These are phyloP conservation scores for Drosophila tanythrix DNA, from an alignment of 2,888 invertebrate species.

Conservation along the genomic window DNA sequence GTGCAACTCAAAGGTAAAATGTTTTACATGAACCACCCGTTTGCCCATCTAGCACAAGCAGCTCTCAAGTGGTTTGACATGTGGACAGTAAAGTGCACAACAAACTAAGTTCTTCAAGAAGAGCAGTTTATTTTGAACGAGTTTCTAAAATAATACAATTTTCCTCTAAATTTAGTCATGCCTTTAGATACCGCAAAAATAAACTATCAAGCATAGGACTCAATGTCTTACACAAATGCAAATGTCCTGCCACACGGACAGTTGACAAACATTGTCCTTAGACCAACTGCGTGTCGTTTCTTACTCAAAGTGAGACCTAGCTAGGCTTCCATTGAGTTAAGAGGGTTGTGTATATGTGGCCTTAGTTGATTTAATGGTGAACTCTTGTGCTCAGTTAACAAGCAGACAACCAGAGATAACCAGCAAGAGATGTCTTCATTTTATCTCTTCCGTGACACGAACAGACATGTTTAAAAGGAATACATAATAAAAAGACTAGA, in stretches of 20 bases:
- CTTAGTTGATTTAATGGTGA: conserved; percentile 48
- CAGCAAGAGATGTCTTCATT: background rate
- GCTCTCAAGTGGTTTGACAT: conserved; percentile 30
- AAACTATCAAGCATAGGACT: conserved; percentile 18
- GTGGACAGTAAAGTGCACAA: conserved; percentile 45
- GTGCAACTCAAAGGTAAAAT: conserved; percentile 31
- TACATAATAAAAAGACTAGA: fast-evolving
- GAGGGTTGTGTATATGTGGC: conserved; percentile 7
- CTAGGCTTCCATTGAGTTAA: conserved; percentile 32
- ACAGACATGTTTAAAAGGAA: background rate
- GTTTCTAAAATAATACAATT: conserved; percentile 78
- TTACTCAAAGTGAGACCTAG: conserved; percentile 37
- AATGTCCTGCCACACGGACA: conserved; percentile 60
- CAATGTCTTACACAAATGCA: conserved; percentile 58
- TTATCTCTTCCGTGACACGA: background rate
- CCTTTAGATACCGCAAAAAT: conserved; percentile 42
- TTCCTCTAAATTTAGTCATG: conserved; percentile 73
- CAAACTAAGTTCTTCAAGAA: conserved; percentile 12
- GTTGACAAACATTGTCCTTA: conserved; percentile 41
- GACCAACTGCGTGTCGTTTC: conserved; percentile 7
- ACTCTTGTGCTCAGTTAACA: conserved; percentile 44
- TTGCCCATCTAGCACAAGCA: background rate
- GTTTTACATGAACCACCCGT: conserved; percentile 34
- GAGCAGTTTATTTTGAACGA: conserved; percentile 54
- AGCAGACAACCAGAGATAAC: conserved; percentile 35